Base-by-base conservation (phyloP, 2,888 invertebrate genomes). In the Drosophila buzzatii region DNA sequence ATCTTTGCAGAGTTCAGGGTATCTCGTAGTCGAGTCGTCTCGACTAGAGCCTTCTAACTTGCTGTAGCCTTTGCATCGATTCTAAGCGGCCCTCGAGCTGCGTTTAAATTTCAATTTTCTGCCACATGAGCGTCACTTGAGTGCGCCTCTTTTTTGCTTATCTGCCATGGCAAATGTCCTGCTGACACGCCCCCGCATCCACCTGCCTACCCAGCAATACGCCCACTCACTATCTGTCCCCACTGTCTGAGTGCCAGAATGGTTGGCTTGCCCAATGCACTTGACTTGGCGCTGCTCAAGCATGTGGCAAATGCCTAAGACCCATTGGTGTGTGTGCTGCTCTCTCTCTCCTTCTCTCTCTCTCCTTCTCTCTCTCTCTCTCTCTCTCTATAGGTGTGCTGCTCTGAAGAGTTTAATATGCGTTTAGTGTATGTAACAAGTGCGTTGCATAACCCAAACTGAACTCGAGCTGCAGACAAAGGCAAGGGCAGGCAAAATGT, bases 61-160 rank as follows among this genome's bases (percentile, higher is more conserved):
- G n/a, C n/a, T n/a, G n/a, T n/a, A n/a, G 60, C 41, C 16, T 55
- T 68, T 57, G 60, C 76, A 84, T 84, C 89, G 89, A 89, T 84
- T 65, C 70, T 81, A 73, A 76, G 87, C 85, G 70, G 73, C 85
- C 71, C 85, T 85, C 69, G 59, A 87, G 90, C 67, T 75, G 82
- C 90, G 85, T 89, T 85, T 85, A 89, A 85, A 87, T 89, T 85
- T 89, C 90, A 85, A 85, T 85, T 89, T 85, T 85, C 75, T 85
- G 88, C 85, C 88, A 87, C 85, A 85, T 80, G 82, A 85, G 88
- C 85, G 69, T 70, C 90, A 82, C 90, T 85, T 80, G 80, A 89
- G 90, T 78, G 82, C 56, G 79, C 73, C 77, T 79, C 85, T 81
- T 86, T 85, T 82, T 76, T 49, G 69, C 82, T 69, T 68, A 67